Base-by-base conservation (phyloP, 2,797 vertebrate genomes). In the Emys orbicularis region DNA sequence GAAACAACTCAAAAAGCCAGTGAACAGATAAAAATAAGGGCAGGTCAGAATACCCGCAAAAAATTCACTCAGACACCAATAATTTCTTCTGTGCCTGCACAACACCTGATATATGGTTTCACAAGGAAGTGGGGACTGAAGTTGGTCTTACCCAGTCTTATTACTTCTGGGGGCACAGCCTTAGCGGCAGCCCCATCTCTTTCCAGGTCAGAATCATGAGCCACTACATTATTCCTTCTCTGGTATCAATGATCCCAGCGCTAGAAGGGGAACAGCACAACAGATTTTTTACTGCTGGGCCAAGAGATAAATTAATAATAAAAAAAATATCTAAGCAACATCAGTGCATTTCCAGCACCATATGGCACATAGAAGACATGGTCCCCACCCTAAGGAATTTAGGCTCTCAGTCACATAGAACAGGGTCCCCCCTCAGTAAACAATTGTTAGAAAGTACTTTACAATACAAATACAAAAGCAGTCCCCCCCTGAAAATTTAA, bases 1-100 rank as follows among this genome's bases (percentile, higher is more conserved):
- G 29, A 65, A 87, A 34, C 54, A 0, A 0, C 8, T 2, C 13
- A 1, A 0, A 8, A 34, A 56, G 21, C 65, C 56, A 68, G 16
- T 65, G 61, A 34, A n/a, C 34, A 59, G 57, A 61, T 34, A 61
- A 61, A 84, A 86, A 90, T 61, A 21, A 50, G 37, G 23, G 76
- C 84, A 84, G 44, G 72, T 1, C 79, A 82, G n/a, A 84, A 87
- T n/a, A 2, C 72, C 89, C 0, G 5, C 76, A 47, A 88, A 57
- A 76, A 41, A 47, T 34, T 0, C 52, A 12, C 10, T 29, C 23
- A 31, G 16, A 6, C 41, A 5, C 21, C 65, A 68, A 37, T 9
- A 8, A 5, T 44, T 79, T 81, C 87, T 57, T 76, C 29, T 77
- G 31, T 37, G 57, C 0, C 0, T 19, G 68, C 90, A 31, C 3